Base-by-base conservation (phyloP, 2,113 vertebrate species). In the Nerophis ophidion region DNA sequence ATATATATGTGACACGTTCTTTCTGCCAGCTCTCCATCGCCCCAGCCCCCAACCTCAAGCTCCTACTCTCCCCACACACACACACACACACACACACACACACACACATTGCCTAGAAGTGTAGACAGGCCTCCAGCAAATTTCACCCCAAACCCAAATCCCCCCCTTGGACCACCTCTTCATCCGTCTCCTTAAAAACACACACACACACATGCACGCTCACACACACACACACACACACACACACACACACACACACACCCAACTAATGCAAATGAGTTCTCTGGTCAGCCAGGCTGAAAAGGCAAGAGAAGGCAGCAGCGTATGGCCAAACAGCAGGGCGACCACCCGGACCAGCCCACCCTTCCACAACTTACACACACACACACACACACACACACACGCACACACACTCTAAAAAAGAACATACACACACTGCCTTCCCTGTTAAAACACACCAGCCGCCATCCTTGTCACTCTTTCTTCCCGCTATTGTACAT, bases 91-190 rank as follows among this genome's bases (percentile, higher is more conserved):
- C 81, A 68, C 58, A 55, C 71, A 54, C 69, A 60, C 59, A 45
- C 62, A 52, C 69, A 65, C 46, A 55, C 57, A 90, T 88, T 88
- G 85, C 84, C 81, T 90, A 88, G 87, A 87, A 85, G 87, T 84
- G 86, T 87, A 92, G 89, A 90, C 90, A 91, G 88, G 88, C 87
- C 91, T 80, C 76, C 64, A 92, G 92, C 89, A 80, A 92, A 91
- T 88, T 83, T 79, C 88, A 35, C 49, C 57, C 15, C 57, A 36
- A 12, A 46, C 88, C 40, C 14, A 7, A 10, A 8, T 47, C 87
- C 16, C 26, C n/a, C 15, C 13, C 17, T 6, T 11, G 40, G 26
- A 26, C 17, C 38, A 8, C 49, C 7, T 36, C 58, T 8, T 36
- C 10, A 15, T 54, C 40, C 59, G 0, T 42, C 62, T 19, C 38